Conservation (phyloP, 1,140 invertebrate species). For the Druon quercuslanigerum region DNA sequence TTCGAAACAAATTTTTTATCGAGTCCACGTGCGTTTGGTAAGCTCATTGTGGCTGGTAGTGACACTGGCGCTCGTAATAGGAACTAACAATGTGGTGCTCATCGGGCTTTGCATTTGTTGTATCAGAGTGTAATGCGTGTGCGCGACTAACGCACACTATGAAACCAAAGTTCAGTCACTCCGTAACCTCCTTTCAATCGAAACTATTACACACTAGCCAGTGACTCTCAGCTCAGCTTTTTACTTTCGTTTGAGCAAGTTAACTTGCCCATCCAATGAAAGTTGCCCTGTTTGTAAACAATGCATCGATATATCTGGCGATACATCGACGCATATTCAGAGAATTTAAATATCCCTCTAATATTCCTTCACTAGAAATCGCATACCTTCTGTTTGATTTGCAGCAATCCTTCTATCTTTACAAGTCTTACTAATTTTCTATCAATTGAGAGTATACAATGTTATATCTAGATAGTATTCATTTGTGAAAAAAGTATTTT, state of each 20-base stretch:
- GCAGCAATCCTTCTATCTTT: no score
- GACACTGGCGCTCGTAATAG: conserved; percentile 36
- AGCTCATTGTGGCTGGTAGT: conserved; percentile 41
- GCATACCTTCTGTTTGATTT: not conserved
- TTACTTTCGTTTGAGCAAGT: conserved; percentile 70
- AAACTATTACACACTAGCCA: conserved; percentile 76
- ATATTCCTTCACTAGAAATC: not conserved
- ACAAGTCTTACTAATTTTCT: no score
- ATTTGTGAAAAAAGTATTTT: no score
- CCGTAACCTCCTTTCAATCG: conserved; percentile 76
- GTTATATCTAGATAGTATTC: no score
- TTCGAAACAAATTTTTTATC: no score
- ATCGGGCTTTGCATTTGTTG: not conserved
- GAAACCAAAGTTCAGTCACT: conserved; percentile 75
- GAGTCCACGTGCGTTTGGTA: no score
- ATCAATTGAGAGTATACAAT: no score
- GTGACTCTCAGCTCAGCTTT: conserved; percentile 69
- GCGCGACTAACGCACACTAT: conserved; percentile 57
- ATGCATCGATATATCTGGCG: not conserved
- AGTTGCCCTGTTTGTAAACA: conserved; percentile 17
- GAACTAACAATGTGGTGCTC: conserved; percentile 41
- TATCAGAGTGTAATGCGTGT: conserved; percentile 41
- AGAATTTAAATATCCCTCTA: not conserved
- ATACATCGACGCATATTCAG: not conserved
- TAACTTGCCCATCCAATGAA: conserved; percentile 57